Conservation (phyloP, 2,797 vertebrate species). For the Jordanella pulchra region DNA sequence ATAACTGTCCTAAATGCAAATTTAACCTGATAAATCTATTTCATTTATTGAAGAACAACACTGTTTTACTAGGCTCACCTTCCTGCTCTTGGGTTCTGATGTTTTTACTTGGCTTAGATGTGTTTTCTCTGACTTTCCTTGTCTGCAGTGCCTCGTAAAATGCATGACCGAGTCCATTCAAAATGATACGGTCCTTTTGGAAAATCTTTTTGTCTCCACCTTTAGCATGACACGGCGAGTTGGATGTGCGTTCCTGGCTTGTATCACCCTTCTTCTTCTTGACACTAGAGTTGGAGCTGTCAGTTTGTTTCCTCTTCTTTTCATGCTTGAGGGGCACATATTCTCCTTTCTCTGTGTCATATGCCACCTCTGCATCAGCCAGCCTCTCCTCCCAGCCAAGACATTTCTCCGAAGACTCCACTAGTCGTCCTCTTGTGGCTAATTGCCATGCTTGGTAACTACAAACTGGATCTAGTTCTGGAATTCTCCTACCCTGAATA, state of each 20-base stretch:
- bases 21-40: neutral
- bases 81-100: constrained; percentile 53
- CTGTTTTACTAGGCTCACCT: constrained; percentile 48
- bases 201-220: constrained; percentile 54
- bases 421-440: constrained; percentile 91
- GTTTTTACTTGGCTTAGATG: constrained; percentile 52
- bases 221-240: constrained; percentile 31
- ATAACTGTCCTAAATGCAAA: neutral
- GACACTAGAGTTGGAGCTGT: constrained; percentile 61
- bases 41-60: neutral
- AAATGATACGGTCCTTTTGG: constrained; percentile 65
- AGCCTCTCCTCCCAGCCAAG: constrained; percentile 90
- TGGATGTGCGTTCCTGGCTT: constrained; percentile 43
- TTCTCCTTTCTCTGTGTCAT: constrained; percentile 88
- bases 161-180: constrained; percentile 74
- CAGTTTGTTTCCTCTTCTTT: constrained; percentile 88
- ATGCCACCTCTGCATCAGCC: constrained; percentile 87
- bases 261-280: constrained; percentile 78
- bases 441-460: constrained; percentile 98
- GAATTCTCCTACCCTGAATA: constrained; percentile 81
- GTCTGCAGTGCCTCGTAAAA: constrained; percentile 74
- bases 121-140: constrained; percentile 60
- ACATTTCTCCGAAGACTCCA: constrained; percentile 87
- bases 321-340: constrained; percentile 88
- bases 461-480: constrained; percentile 92